Base-by-base conservation (phyloP, 2,888 invertebrate species). In the Eupeodes latifasciatus region DNA sequence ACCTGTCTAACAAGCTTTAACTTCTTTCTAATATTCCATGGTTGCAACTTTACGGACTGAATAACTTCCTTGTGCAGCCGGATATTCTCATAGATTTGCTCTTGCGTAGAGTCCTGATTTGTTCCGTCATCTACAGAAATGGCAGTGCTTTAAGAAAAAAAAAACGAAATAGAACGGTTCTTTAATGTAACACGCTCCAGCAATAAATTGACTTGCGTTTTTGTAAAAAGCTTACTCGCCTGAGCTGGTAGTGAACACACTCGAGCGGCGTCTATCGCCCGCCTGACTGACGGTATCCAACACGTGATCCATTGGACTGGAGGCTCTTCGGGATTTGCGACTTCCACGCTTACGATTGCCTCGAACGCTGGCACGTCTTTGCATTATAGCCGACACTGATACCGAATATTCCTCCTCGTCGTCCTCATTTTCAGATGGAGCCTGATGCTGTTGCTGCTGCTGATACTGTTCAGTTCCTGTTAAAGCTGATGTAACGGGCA, bases 11-110 rank as follows among this genome's bases (percentile, higher is more conserved):
- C 97, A 66, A 98, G 94, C 91, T 96, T 96, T 27, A 98, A 94
- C 92, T 98, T 98, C 91, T 97, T 95, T 76, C 96, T 94, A 95
- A 98, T 96, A 44, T 96, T 96, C 95, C 98, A 96, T 4, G 98
- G 97, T 91, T 98, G 97, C 91, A 97, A 95, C 91, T 97, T 97
- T 12, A 98, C 97, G 62, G 96, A 97, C 89, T 96, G 96, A 88
- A 98, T 94, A 0, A 98, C 97, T 93, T 98, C 98, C 92, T 98
- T 98, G 93, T 98, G 98, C 49, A 98, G 94, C 90, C 97, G 96
- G 85, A 98, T 96, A 91, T 98, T 98, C 93, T 98, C 98, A 92
- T 97, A 97, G 90, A 98, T 97, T 94, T 98, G 97, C 92, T 98
- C 98, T 92, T 98, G 97, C 0, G 96, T 96, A 90, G 96, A 96